phyloP scores from a whole-genome alignment of 2,113 vertebrate genomes.

The Rhynchomys soricoides region DNA sequence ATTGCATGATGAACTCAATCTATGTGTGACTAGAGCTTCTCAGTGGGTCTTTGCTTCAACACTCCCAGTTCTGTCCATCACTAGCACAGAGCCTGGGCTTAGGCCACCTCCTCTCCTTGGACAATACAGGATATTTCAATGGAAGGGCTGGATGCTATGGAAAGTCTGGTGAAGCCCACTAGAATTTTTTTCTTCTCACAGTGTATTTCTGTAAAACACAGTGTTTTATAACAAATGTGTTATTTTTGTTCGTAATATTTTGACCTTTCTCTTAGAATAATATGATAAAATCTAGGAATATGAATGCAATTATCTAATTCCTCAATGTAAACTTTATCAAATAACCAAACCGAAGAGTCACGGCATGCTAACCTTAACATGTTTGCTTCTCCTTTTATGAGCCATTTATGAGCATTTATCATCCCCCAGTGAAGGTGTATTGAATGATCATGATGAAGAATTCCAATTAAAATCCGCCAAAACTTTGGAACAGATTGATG shows the following conservation, averaged over 20 bases:
- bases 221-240: not conserved
- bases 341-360: conserved; percentile 53
- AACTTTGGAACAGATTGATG: not conserved
- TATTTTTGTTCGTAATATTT: conserved; percentile 49
- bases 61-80: not conserved
- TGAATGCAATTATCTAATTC: conserved; percentile 58
- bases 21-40: not conserved
- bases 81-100: too few relatives aligned
- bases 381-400: conserved; percentile 34
- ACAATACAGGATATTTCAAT: not conserved
- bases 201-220: not conserved
- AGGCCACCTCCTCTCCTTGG: not conserved
- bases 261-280: conserved; percentile 13
- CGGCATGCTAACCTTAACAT: conserved; percentile 16
- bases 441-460: not conserved
- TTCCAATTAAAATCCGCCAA: not conserved
- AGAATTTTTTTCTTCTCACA: conserved; percentile 2
- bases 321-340: conserved; percentile 60
- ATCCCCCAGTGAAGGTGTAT: not conserved
- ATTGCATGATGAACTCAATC: rapidly evolving
- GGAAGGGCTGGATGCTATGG: not conserved
- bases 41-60: not conserved
- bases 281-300: conserved; percentile 47
- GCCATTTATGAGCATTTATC: not conserved
- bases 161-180: not conserved